Evolutionary conservation across 2,113 vertebrate genomes (phyloP).

Genomic region (Potamarius usumacintae): DNA sequence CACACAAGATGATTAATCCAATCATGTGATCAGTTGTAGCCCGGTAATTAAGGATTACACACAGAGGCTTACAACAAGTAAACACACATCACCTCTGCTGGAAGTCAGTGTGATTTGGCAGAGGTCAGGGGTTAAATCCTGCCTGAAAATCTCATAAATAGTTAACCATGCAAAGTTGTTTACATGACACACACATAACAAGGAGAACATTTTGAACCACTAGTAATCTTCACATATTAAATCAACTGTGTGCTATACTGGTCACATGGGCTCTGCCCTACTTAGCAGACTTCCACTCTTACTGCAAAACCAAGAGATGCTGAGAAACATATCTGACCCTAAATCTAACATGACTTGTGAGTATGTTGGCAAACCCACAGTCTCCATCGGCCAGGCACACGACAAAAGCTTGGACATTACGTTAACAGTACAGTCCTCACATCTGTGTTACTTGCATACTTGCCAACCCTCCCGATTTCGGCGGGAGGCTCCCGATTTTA

Average conservation of each 20-base stretch:
- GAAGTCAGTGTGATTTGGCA: not conserved
- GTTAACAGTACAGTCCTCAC: not conserved
- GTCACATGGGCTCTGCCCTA: not conserved
- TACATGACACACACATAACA: not conserved
- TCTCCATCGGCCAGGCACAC: not conserved
- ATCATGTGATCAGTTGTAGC: conserved; percentile 3
- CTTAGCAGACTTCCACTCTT: not conserved
- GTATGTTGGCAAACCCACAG: not conserved
- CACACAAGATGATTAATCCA: conserved; percentile 5
- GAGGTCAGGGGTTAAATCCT: not conserved
- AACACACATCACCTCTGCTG: not conserved
- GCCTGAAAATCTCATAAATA: not conserved
- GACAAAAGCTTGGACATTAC: not conserved
- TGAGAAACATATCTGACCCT: not conserved
- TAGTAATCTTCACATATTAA: not conserved
- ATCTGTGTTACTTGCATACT: not conserved
- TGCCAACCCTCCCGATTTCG: no score
- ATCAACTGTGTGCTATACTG: no score
- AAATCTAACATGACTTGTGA: not conserved
- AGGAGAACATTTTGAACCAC: not conserved
- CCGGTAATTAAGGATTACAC: conserved; percentile 8
- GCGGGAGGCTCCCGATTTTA: no score
- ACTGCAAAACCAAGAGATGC: not conserved
- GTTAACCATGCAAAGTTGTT: not conserved
- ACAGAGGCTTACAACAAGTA: not conserved